A percentile compares a stretch with the other conserved stretches of the same genome.
These are phyloP conservation scores for Vidua macroura DNA, from an alignment of 2,113 vertebrate species.

Conservation along the genomic window DNA sequence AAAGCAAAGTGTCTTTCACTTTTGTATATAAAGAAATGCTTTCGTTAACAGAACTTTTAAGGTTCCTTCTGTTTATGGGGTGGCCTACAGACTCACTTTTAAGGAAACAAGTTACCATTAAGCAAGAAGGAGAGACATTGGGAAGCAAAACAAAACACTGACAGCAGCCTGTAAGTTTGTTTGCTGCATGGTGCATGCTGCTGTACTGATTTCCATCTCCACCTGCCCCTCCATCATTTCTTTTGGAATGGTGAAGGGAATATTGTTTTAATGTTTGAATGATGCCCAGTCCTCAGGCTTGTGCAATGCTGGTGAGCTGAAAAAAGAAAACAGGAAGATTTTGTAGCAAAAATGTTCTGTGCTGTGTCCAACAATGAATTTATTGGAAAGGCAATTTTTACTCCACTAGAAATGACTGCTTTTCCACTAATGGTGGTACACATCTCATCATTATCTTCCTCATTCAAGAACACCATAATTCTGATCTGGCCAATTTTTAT, in stretches of 20 bases:
- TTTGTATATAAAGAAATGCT: not conserved
- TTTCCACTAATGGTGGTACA: not conserved
- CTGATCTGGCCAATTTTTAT: constrained; percentile 1
- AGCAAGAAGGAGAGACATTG: not conserved
- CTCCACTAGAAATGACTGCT: not conserved
- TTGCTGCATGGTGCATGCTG: not conserved
- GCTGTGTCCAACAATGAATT: constrained; percentile 35
- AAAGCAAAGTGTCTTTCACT: not conserved
- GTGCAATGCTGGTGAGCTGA: not conserved
- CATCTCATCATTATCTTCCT: not conserved
- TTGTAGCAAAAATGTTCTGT: constrained; percentile 3
- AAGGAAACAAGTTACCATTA: not conserved
- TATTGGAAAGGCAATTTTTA: constrained; percentile 19
- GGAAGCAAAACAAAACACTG: not conserved
- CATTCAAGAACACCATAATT: not conserved
- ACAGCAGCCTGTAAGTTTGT: not conserved
- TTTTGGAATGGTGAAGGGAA: not conserved
- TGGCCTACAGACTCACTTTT: not conserved
- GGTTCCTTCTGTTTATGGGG: not conserved
- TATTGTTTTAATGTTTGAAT: not conserved
- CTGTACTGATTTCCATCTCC: not conserved
- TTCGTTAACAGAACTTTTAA: not conserved
- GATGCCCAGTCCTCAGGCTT: constrained; percentile 4
- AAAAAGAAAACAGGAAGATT: constrained; percentile 9
- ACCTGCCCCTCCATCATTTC: not conserved